Conservation (phyloP, 2,797 vertebrate genomes). For the Tolypeutes matacus region DNA sequence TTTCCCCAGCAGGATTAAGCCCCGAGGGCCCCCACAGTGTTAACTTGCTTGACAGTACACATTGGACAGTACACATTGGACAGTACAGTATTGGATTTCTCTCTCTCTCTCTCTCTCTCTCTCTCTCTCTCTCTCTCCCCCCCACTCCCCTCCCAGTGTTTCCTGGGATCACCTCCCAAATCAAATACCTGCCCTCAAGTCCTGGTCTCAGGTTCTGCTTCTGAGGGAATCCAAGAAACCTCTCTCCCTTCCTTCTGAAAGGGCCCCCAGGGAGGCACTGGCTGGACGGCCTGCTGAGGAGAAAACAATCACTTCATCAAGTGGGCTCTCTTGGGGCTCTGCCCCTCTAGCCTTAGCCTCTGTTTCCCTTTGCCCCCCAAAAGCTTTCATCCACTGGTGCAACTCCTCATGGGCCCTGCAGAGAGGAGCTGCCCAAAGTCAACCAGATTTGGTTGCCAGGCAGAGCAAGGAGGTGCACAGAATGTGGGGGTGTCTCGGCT, state of each 20-base stretch:
- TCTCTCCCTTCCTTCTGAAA: neutral
- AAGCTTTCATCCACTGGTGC: rapidly evolving
- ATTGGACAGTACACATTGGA: too few relatives aligned
- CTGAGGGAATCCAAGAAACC: neutral
- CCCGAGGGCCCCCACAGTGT: neutral
- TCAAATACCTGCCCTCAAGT: neutral
- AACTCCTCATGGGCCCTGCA: neutral
- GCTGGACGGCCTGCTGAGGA: neutral
- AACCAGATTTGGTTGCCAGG: neutral
- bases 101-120: neutral
- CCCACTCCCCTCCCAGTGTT: neutral
- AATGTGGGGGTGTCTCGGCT: neutral
- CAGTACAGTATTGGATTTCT: neutral
- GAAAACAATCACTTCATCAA: neutral
- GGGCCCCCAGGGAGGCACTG: rapidly evolving
- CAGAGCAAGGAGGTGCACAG: neutral
- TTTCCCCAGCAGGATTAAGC: neutral
- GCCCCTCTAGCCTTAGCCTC: rapidly evolving
- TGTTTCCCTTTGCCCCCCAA: neutral
- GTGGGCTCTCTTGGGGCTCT: rapidly evolving
- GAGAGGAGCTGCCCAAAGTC: neutral
- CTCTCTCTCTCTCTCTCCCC: too few relatives aligned
- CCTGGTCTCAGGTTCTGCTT: neutral
- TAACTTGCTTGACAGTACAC: too few relatives aligned
- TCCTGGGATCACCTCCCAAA: neutral